Percentiles rank a stretch among this genome's conserved stretches.
Evolutionary conservation across 2,797 vertebrate species (phyloP).

Genomic region (Australoheros facetus): DNA sequence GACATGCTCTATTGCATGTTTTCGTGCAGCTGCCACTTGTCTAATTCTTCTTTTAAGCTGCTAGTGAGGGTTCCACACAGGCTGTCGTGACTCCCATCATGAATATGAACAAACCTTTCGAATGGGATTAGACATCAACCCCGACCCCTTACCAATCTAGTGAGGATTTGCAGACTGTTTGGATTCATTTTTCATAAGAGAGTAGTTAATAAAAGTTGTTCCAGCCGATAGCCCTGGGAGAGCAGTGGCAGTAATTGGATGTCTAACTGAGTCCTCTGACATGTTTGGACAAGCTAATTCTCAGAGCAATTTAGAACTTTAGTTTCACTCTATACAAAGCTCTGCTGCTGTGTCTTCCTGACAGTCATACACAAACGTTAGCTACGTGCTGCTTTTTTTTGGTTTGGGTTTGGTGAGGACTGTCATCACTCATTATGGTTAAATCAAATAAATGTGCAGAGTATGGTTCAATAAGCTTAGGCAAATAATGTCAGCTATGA

Average conservation of each 20-base stretch:
- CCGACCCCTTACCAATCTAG: slow-evolving; percentile 46
- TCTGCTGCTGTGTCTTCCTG: slow-evolving; percentile 36
- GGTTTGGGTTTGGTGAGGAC: neutral
- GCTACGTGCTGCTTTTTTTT: slow-evolving; percentile 14
- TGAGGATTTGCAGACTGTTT: slow-evolving; percentile 64
- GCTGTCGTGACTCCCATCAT: slow-evolving; percentile 25
- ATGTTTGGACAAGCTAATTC: slow-evolving; percentile 82
- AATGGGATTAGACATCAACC: slow-evolving; percentile 60
- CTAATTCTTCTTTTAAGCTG: slow-evolving; percentile 52
- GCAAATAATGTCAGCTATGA: neutral
- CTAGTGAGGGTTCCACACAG: slow-evolving; percentile 23
- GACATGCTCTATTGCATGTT: slow-evolving; percentile 40
- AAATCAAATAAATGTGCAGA: slow-evolving; percentile 8
- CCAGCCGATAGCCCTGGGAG: slow-evolving; percentile 69
- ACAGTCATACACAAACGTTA: slow-evolving; percentile 32
- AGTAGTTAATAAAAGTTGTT: slow-evolving; percentile 77
- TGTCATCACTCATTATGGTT: slow-evolving; percentile 5
- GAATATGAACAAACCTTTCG: slow-evolving; percentile 45
- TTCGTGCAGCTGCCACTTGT: slow-evolving; percentile 53
- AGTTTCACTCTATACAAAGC: slow-evolving; percentile 69
- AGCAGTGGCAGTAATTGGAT: slow-evolving; percentile 78
- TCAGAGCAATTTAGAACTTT: slow-evolving; percentile 76
- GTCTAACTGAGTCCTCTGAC: slow-evolving; percentile 79
- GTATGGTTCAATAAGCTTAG: neutral
- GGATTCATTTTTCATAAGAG: slow-evolving; percentile 74